Conservation (phyloP, 1,140 invertebrate species). For the Danaus melanippus region DNA sequence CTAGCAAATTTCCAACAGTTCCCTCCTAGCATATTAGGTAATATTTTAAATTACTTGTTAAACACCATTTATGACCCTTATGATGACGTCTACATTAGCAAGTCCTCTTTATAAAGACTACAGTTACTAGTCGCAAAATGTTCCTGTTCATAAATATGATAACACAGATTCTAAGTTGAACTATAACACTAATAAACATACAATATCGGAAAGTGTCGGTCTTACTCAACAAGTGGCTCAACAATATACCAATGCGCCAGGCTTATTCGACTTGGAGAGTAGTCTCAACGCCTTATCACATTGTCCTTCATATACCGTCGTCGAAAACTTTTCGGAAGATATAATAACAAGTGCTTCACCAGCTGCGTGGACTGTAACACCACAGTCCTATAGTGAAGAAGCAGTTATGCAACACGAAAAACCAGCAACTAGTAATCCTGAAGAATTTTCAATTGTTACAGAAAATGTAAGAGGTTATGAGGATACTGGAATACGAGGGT, state of each 20-base stretch:
- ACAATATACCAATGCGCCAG: conserved; percentile 41
- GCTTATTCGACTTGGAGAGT: conserved; percentile 27
- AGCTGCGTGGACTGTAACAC: conserved; percentile 38
- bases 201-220: conserved; percentile 43
- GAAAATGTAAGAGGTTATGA: conserved; percentile 54
- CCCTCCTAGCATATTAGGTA: conserved; percentile 64
- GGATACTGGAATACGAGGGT: conserved; percentile 38
- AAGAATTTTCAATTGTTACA: conserved; percentile 59
- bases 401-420: conserved; percentile 36
- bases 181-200: conserved; percentile 46
- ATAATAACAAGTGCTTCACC: conserved; percentile 39
- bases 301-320: conserved; percentile 60
- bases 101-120: conserved; percentile 37
- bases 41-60: conserved; percentile 1
- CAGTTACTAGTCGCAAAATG: conserved; percentile 25
- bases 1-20: conserved; percentile 26
- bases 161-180: conserved; percentile 40
- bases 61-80: too few relatives aligned
- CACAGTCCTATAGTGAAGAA: conserved; percentile 38
- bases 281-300: conserved; percentile 29
- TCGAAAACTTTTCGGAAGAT: conserved; percentile 53
- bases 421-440: conserved; percentile 34
- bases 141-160: conserved; percentile 35
- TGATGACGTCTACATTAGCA: conserved; percentile 35
- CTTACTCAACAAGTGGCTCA: conserved; percentile 49